A percentile compares a stretch with the other conserved stretches of the same genome.
These are phyloP conservation scores for Yoshiicerus persimilis DNA, from an alignment of 1,140 invertebrate genomes.

Conservation along the genomic window DNA sequence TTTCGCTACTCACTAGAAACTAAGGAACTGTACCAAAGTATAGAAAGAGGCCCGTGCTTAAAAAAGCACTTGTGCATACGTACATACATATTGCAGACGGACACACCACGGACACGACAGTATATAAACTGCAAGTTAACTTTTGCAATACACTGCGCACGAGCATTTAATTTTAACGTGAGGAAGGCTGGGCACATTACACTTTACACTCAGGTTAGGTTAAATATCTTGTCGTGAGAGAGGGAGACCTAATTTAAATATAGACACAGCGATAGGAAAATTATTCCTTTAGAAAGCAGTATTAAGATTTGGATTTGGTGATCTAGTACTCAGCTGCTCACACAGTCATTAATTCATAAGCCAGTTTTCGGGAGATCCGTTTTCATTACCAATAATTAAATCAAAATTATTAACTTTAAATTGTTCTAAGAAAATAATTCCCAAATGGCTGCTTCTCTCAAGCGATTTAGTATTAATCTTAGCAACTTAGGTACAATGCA, in stretches of 20 bases:
- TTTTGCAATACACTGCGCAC: background rate
- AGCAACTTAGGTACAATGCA: background rate
- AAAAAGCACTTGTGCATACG: too few relatives aligned
- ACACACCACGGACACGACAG: background rate
- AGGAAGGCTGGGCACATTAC: too few relatives aligned
- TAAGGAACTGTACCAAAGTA: too few relatives aligned
- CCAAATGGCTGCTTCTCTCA: conserved; percentile 24
- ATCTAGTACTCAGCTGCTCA: background rate
- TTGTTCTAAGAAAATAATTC: background rate
- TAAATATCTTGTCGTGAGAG: background rate
- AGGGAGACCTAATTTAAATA: background rate
- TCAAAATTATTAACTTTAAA: background rate
- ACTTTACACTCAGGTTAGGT: too few relatives aligned
- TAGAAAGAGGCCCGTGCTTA: too few relatives aligned
- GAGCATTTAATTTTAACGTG: background rate
- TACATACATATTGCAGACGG: too few relatives aligned
- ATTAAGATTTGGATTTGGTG: background rate
- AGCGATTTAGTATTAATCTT: background rate
- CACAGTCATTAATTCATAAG: background rate
- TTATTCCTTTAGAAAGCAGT: too few relatives aligned
- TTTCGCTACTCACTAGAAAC: too few relatives aligned
- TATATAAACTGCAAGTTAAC: background rate
- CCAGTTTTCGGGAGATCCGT: background rate
- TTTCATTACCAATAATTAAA: background rate
- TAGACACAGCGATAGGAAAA: background rate